Evolutionary conservation across 2,888 invertebrate genomes (phyloP).

Genomic region (Ochropacha duplaris): DNA sequence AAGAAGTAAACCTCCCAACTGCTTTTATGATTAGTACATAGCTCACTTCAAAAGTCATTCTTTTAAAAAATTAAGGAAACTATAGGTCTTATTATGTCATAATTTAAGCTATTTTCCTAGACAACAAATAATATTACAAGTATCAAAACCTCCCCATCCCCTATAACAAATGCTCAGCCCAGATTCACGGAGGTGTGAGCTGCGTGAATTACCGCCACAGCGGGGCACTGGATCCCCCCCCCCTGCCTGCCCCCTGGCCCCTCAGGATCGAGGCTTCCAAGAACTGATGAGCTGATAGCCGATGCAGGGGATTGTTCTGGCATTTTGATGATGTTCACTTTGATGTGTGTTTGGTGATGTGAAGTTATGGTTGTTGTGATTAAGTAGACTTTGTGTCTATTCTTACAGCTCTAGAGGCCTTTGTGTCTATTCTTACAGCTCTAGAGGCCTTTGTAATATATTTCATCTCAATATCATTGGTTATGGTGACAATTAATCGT

Average conservation of each 20-base stretch:
- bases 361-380: not conserved
- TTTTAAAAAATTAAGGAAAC: too few species aligned
- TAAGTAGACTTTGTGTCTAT: not conserved
- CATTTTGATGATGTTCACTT: conserved; percentile 2
- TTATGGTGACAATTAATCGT: too few species aligned
- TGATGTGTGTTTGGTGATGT: not conserved
- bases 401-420: too few species aligned
- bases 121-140: conserved; percentile 24
- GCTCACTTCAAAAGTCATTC: too few species aligned
- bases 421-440: too few species aligned
- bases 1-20: too few species aligned
- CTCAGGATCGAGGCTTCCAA: conserved; percentile 25
- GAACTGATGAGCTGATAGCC: conserved; percentile 42
- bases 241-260: conserved; percentile 23
- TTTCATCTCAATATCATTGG: too few species aligned
- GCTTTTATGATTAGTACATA: too few species aligned
- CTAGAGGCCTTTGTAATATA: too few species aligned
- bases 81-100: too few species aligned
- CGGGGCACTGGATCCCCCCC: conserved; percentile 40
- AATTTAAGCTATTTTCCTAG: too few species aligned
- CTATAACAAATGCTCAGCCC: conserved; percentile 31
- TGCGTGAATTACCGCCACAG: conserved; percentile 74
- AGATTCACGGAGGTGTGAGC: conserved; percentile 68
- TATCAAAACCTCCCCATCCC: conserved; percentile 39
- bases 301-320: conserved; percentile 6